Base-by-base conservation (phyloP, 2,888 invertebrate species). In the Drosophila birchii region DNA sequence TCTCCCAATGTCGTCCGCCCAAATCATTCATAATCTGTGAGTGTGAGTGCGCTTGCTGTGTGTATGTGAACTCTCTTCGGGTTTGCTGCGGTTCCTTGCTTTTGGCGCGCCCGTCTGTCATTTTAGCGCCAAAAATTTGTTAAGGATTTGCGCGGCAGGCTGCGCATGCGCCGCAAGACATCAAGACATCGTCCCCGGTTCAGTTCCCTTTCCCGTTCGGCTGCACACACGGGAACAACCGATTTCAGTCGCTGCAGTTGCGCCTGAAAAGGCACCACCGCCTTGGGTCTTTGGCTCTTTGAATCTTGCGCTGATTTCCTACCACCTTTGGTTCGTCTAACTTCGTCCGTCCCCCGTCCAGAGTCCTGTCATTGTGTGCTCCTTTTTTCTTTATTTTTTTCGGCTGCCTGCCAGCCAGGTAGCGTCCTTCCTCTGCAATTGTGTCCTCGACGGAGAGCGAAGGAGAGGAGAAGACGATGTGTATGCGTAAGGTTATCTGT, bases 81-180 rank as follows among this genome's bases (percentile, higher is more conserved):
- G 26, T 75, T 68, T 59, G 53, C 38, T 60, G 38, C 20, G 57
- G 45, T 38, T 55, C 59, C 47, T 56, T 51, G 44, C 44, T 81
- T 85, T 88, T 80, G 81, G 81, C 87, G 86, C 75, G 89, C 32
- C 69, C 58, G 55, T 78, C 59, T 55, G 44, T 53, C 54, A 71
- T 78, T 76, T 84, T 89, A 87, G 84, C 84, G 84, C 89, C 84
- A 84, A 84, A 86, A 73, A 73, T 74, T 56, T 62, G 64, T 73
- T 84, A 71, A 55, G 49, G 64, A 72, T 82, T 75, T 66, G 83
- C 57, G 59, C 80, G 78, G 75, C 81, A 74, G 81, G 75, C 81
- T 87, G 88, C 75, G 78, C 86, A 72, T 83, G 87, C 87, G 89
- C 85, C 81, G 89, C 89, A 84, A 78, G 89, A 89, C 79, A 80